Base-by-base conservation (phyloP, 2,113 vertebrate genomes). In the Micronycteris hirsuta region DNA sequence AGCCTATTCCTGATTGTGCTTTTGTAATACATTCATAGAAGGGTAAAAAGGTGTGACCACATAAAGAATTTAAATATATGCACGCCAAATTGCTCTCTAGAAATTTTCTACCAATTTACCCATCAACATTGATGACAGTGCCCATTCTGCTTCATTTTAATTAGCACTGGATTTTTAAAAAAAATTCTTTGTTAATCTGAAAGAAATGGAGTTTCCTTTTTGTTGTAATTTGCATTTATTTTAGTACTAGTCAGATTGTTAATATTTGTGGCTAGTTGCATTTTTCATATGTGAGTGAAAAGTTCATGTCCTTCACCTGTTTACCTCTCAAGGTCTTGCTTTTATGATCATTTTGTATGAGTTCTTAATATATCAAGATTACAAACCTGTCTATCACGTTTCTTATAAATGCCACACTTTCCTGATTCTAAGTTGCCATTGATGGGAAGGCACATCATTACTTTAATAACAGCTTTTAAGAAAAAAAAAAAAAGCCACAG, bases 391-490 rank as follows among this genome's bases (percentile, higher is more conserved):
- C 76, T 96, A 33, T 94, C 47, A 89, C 52, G 10, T 52, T 95
- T 93, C 87, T 76, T 92, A 31, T 41, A 96, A 93, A 95, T 65
- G 61, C 73, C 49, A 54, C 47, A 78, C 36, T 90, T 90, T 67
- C 58, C 89, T 85, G 58, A 92, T 87, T 86, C 54, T 91, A 52
- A 78, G 56, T 86, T 96, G 61, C 73, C 68, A 68, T 7, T 49
- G 38, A 80, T 89, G 41, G 41, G 63, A 93, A 96, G 68, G 93
- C 81, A 95, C 8, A 71, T 20, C 43, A 89, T 76, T 78, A 95
- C 43, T 89, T 91, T 93, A 95, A 87, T 95, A 94, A 80, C 19
- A 86, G 41, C 74, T 78, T 96, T 94, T 89, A 71, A 61, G 36
- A 96, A 94, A 65, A 87, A 87, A 70, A 63, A 86, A 74, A 73